Evolutionary conservation across 2,113 vertebrate genomes (phyloP).

Genomic region (Sorex fumeus): DNA sequence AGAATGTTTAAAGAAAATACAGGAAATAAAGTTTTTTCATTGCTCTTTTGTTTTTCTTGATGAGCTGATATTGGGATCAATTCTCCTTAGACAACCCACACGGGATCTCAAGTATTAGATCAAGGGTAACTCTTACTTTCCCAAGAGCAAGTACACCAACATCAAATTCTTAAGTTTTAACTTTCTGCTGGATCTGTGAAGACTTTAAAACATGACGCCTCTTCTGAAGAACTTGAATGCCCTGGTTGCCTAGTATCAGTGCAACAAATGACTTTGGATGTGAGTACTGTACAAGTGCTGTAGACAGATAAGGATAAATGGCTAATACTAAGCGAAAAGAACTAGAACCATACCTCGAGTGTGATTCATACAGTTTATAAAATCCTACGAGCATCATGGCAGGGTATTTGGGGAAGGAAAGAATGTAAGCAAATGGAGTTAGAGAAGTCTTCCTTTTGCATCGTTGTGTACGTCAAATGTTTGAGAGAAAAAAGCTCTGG

Average conservation of each 20-base stretch:
- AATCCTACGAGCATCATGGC: not conserved
- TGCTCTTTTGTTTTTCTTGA: too few species aligned
- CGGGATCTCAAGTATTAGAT: not conserved
- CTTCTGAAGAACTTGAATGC: not conserved
- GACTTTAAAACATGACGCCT: not conserved
- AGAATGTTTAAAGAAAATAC: not conserved
- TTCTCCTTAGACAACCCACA: not conserved
- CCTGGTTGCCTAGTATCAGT: not conserved
- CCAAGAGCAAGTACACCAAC: not conserved
- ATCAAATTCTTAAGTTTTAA: slow-evolving; percentile 8
- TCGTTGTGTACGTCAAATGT: not conserved
- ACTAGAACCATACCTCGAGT: not conserved
- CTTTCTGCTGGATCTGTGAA: slow-evolving; percentile 4
- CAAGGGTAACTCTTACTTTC: not conserved
- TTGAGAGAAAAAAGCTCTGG: too few species aligned
- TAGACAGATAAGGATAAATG: not conserved
- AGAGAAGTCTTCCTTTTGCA: too few species aligned
- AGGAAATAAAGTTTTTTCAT: slow-evolving; percentile 16
- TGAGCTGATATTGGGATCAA: too few species aligned
- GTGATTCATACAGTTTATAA: not conserved
- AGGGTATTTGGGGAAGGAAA: not conserved
- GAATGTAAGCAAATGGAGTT: not conserved
- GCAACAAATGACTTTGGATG: not conserved
- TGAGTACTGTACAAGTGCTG: not conserved
- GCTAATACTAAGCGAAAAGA: slow-evolving; percentile 2